Evolutionary conservation across 2,888 invertebrate species (phyloP), one percentile per base, ranked within the genome.

Genomic region (Hemaris fuciformis): DNA sequence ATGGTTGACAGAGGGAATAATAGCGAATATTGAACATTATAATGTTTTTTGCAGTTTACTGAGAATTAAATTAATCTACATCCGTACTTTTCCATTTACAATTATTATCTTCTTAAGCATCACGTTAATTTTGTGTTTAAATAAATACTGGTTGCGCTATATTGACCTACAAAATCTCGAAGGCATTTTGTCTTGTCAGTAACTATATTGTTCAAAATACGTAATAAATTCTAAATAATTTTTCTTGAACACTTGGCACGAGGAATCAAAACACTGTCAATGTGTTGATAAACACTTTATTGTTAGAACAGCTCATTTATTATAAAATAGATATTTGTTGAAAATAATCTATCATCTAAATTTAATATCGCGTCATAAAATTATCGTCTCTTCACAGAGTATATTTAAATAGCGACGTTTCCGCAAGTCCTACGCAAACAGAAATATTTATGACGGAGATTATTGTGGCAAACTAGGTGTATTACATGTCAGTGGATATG

Each of bases 401-500:
- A 48, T 31, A 42, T 53, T 60, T 60, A 67, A 65, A n/a, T 20
- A 7, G 53, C 61, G 60, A 70, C 63, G 65, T 71, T 77, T 81
- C 74, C 75, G 75, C 60, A 64, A 69, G 64, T 65, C 63, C 60
- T 63, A 62, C 66, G 67, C 62, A 67, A 70, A 67, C 61, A 64
- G 62, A 66, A 66, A 64, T 66, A 70, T 71, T 68, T 66, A 66
- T 62, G 48, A 27, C 60, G 41, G 48, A 66, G 45, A 64, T 64
- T 65, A 69, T 68, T 64, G 45, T 61, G 56, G 62, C 59, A 64
- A 63, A 66, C 64, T 60, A 41, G 53, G 60, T 62, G 66, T 67
- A 69, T 72, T 67, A 69, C 65, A 71, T 75, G 67, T 64, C 68
- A 66, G 57, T 68, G 72, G 68, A 69, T 66, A 70, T 72, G 62